A percentile compares a stretch with the other conserved stretches of the same genome.
Conservation (phyloP, 2,888 invertebrate species). For the Coelinius sp. region DNA sequence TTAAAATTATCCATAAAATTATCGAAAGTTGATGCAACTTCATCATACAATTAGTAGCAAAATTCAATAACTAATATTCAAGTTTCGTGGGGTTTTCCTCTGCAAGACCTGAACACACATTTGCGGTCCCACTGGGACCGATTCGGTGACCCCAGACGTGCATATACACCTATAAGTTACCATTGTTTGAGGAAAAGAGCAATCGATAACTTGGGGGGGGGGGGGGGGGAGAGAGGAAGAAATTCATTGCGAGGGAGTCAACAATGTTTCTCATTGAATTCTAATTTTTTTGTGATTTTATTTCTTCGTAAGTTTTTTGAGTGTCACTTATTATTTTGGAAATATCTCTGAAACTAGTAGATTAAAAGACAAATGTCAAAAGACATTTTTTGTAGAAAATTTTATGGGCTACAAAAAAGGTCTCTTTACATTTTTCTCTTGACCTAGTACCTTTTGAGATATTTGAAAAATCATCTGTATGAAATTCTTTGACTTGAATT, state of each 20-base stretch:
- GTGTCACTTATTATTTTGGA: too few species aligned
- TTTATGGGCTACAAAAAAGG: too few species aligned
- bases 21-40: not conserved
- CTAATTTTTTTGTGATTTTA: too few species aligned
- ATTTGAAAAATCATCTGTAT: too few species aligned
- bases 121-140: not conserved
- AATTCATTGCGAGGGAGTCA: too few species aligned
- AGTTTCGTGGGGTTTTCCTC: not conserved
- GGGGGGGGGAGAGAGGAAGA: not conserved
- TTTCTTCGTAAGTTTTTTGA: too few species aligned
- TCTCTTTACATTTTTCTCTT: too few species aligned
- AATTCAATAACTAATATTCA: conserved; percentile 3
- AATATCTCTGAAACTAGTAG: too few species aligned
- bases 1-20: not conserved
- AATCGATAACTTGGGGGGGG: not conserved
- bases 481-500: too few species aligned
- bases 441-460: too few species aligned
- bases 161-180: not conserved
- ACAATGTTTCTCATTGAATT: not conserved
- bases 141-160: not conserved
- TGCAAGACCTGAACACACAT: not conserved
- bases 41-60: conserved; percentile 7
- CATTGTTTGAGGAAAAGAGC: not conserved
- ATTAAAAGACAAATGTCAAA: too few species aligned
- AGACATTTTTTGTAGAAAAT: too few species aligned